Evolutionary conservation across 2,888 invertebrate genomes (phyloP).

Genomic region (Leucophenga maculata): DNA sequence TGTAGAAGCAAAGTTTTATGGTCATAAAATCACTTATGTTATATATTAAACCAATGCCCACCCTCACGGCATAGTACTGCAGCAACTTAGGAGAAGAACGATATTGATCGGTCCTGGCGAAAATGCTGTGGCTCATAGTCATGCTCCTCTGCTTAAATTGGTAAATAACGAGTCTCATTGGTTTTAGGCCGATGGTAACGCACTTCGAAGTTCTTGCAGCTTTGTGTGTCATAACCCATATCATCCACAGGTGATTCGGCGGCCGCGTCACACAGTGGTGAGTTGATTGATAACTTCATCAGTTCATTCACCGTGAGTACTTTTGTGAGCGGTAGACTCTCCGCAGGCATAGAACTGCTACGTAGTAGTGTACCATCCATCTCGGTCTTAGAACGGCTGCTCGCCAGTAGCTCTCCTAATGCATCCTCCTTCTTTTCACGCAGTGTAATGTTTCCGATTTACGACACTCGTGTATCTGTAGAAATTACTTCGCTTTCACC

Average conservation of each 20-base stretch:
- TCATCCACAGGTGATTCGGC: conserved; percentile 54
- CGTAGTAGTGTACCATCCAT: conserved; percentile 72
- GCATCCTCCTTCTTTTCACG: conserved; percentile 68
- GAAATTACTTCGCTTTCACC: conserved; percentile 53
- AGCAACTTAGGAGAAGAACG: conserved; percentile 77
- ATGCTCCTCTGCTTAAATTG: conserved; percentile 46
- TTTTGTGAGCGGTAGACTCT: conserved; percentile 80
- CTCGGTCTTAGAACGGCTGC: conserved; percentile 61
- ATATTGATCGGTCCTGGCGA: conserved; percentile 73
- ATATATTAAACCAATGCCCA: conserved; percentile 4
- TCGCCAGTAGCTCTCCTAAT: conserved; percentile 59
- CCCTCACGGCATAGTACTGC: conserved; percentile 54
- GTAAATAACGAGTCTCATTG: conserved; percentile 53
- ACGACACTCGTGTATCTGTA: conserved; percentile 56
- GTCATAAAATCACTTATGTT: no score
- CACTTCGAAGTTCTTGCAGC: conserved; percentile 49
- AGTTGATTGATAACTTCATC: conserved; percentile 81
- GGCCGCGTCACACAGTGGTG: conserved; percentile 70
- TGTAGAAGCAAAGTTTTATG: no score
- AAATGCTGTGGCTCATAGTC: conserved; percentile 78
- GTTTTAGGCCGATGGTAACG: conserved; percentile 63
- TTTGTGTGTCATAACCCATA: conserved; percentile 76
- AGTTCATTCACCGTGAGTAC: conserved; percentile 84
- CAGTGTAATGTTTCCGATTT: conserved; percentile 69
- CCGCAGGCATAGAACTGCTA: conserved; percentile 74